phyloP scores from a whole-genome alignment of 2,888 invertebrate genomes.

The Suillia variegata region DNA sequence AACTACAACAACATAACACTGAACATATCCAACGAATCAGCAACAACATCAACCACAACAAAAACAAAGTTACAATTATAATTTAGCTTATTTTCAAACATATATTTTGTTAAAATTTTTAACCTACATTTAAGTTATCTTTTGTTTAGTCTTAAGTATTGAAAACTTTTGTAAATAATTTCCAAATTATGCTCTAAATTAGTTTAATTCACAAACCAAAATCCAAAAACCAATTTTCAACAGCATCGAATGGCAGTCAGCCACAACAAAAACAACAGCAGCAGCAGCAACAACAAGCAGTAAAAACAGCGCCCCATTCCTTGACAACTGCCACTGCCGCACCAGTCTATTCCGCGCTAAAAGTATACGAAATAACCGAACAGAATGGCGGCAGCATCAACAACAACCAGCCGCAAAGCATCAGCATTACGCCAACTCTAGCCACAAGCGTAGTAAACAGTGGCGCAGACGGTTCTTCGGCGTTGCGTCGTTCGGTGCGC shows the following conservation, averaged over 20 bases:
- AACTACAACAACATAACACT: conserved; percentile 3
- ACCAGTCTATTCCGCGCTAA: neutral
- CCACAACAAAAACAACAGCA: neutral
- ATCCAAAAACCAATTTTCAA: too few species aligned
- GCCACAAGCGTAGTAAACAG: conserved; percentile 12
- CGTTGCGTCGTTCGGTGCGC: conserved; percentile 24
- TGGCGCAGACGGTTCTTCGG: neutral
- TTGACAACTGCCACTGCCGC: too few species aligned
- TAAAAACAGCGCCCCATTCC: neutral
- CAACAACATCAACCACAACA: conserved; percentile 9
- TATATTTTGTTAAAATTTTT: neutral
- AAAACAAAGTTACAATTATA: neutral
- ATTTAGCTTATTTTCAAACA: neutral
- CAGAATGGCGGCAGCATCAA: conserved; percentile 12
- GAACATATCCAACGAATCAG: conserved; percentile 6
- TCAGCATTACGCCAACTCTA: conserved; percentile 11
- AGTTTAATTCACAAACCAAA: too few species aligned
- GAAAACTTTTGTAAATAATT: too few species aligned
- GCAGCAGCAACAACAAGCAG: too few species aligned
- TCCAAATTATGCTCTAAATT: neutral
- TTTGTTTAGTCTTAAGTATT: too few species aligned
- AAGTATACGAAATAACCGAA: conserved; percentile 14
- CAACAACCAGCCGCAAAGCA: conserved; percentile 8
- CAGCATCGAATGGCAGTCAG: neutral
- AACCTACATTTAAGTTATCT: too few species aligned